A percentile compares a stretch with the other conserved stretches of the same genome.
phyloP scores from a whole-genome alignment of 1,140 invertebrate species.

The Drosophila mojavensis region DNA sequence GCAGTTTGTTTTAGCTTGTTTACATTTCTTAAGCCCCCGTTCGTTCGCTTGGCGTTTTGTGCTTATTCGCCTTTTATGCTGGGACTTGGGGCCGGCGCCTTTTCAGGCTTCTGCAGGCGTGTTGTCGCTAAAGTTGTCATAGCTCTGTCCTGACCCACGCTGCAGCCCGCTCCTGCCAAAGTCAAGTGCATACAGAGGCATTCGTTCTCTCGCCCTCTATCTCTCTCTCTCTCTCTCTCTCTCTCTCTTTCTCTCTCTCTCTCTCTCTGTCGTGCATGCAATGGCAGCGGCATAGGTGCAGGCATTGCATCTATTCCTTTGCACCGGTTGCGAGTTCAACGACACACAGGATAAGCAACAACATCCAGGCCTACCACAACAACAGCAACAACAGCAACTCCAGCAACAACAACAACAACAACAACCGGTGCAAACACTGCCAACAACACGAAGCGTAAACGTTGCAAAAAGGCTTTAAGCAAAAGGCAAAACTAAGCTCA shows the following conservation, averaged over 20 bases:
- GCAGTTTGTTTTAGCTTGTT: slow-evolving; percentile 61
- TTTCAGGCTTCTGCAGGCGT: slow-evolving; percentile 47
- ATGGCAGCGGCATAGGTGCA: slow-evolving; percentile 50
- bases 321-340: slow-evolving; percentile 63
- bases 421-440: slow-evolving; percentile 71
- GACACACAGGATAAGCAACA: slow-evolving; percentile 77
- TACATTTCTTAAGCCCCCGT: slow-evolving; percentile 58
- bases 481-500: slow-evolving; percentile 59
- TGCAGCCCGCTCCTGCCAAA: slow-evolving; percentile 31
- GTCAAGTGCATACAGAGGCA: slow-evolving; percentile 59
- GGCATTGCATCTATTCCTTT: slow-evolving; percentile 67
- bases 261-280: slow-evolving; percentile 46
- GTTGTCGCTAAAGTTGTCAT: slow-evolving; percentile 67
- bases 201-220: background rate
- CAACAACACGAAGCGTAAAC: slow-evolving; percentile 69
- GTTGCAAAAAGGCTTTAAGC: slow-evolving; percentile 76
- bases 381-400: slow-evolving; percentile 40
- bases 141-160: slow-evolving; percentile 54
- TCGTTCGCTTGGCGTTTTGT: slow-evolving; percentile 46
- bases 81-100: slow-evolving; percentile 48
- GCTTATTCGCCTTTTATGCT: slow-evolving; percentile 72
- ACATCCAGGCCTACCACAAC: slow-evolving; percentile 44
- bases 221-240: background rate
- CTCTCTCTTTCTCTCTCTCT: background rate
- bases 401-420: slow-evolving; percentile 46